Percentiles rank a stretch among this genome's conserved stretches.
phyloP scores from a whole-genome alignment of 2,797 vertebrate species.

The Apodemus agrarius region DNA sequence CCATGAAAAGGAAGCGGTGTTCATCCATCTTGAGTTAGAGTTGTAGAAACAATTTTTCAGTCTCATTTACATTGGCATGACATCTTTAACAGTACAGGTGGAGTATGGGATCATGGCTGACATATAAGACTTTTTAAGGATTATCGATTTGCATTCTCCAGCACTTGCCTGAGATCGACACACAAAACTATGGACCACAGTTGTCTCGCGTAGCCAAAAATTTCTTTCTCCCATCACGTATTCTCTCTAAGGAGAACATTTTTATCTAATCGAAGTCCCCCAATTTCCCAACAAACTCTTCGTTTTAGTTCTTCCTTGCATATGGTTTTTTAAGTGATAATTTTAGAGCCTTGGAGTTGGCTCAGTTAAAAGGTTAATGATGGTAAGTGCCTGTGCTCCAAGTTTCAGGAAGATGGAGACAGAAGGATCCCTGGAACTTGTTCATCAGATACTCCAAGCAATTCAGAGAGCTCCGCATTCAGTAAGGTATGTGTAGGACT shows the following conservation, averaged over 20 bases:
- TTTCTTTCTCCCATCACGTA: not conserved
- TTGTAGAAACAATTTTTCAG: not conserved
- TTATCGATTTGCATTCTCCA: not conserved
- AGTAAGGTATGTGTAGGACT: not conserved
- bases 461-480: not conserved
- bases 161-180: not conserved
- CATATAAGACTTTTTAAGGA: not conserved
- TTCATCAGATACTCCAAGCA: not conserved
- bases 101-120: conserved; percentile 59
- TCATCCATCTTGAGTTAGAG: conserved; percentile 54
- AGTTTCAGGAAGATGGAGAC: not conserved
- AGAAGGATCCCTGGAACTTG: not conserved
- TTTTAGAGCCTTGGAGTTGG: not conserved
- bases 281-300: not conserved
- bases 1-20: not conserved
- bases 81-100: conserved; percentile 48
- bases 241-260: not conserved
- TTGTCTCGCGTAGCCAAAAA: fast-evolving
- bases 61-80: conserved; percentile 62
- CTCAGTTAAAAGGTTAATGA: not conserved
- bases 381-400: not conserved
- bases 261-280: not conserved
- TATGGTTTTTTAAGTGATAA: not conserved
- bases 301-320: not conserved
- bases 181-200: not conserved